phyloP scores from a whole-genome alignment of 2,113 vertebrate genomes.

The Tychaedon coryphoeus region DNA sequence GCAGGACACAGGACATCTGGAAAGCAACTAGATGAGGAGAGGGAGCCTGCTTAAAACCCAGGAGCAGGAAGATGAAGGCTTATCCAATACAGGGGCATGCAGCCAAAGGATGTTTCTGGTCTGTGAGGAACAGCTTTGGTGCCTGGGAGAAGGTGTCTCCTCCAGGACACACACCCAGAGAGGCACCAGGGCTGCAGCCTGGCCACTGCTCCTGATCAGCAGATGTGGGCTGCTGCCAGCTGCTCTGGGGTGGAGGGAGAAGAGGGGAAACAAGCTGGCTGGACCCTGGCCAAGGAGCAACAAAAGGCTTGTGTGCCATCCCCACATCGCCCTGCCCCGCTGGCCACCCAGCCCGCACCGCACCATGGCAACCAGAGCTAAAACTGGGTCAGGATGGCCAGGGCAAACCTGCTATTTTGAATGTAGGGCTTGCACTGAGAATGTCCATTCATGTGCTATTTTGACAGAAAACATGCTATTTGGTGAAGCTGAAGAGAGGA shows the following conservation, averaged over 20 bases:
- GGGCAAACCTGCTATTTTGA: not conserved
- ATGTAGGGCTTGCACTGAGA: not conserved
- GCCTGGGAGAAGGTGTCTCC: not conserved
- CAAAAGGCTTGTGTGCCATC: conserved; percentile 25
- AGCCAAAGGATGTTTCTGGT: not conserved
- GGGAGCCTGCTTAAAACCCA: not conserved
- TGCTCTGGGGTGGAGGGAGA: not conserved
- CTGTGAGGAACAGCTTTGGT: not conserved
- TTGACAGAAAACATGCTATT: not conserved
- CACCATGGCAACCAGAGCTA: conserved; percentile 7
- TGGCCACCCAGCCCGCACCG: rapidly evolving
- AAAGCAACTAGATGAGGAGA: not conserved
- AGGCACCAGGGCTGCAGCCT: not conserved
- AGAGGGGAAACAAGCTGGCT: not conserved
- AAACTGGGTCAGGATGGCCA: conserved; percentile 5
- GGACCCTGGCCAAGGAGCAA: conserved; percentile 25
- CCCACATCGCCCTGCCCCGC: rapidly evolving
- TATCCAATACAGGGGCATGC: not conserved
- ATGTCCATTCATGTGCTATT: not conserved
- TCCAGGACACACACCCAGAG: not conserved
- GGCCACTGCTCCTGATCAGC: not conserved
- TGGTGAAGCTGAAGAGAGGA: not conserved
- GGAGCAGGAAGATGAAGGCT: not conserved
- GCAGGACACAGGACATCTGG: not conserved
- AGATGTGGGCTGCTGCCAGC: not conserved